Conservation (phyloP, 2,888 invertebrate species). For the Cheilosia pagana region DNA sequence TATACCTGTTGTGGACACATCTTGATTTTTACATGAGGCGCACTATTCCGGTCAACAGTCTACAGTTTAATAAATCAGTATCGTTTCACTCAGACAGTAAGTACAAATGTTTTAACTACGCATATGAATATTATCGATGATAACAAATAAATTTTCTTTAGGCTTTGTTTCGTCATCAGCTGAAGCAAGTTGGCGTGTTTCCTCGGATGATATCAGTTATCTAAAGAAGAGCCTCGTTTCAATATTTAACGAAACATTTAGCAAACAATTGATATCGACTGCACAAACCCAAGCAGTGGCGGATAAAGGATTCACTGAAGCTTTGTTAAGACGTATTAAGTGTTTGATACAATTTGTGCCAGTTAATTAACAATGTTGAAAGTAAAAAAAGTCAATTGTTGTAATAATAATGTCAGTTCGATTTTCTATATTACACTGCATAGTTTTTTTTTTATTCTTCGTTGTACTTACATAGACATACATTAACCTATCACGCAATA, state of each 20-base stretch:
- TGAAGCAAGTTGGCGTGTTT: constrained; percentile 85
- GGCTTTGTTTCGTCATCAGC: constrained; percentile 83
- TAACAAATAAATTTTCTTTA: constrained; percentile 75
- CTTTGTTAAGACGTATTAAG: constrained; percentile 91
- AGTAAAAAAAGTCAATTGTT: constrained; percentile 11
- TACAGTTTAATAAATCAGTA: constrained; percentile 77
- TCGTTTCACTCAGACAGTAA: constrained; percentile 58
- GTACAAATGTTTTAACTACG: not conserved
- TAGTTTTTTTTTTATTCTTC: not conserved
- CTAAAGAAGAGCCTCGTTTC: constrained; percentile 89
- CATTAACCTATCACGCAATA: no score
- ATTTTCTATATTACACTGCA: not conserved
- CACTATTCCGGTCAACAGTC: constrained; percentile 84
- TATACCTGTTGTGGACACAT: constrained; percentile 91
- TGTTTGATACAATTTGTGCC: constrained; percentile 91
- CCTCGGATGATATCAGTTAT: constrained; percentile 86
- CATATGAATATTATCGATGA: not conserved
- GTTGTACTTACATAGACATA: no score
- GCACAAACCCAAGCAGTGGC: constrained; percentile 87
- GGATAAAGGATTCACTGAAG: constrained; percentile 89
- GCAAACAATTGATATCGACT: constrained; percentile 88
- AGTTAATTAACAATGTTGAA: constrained; percentile 80
- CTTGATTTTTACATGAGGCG: constrained; percentile 88
- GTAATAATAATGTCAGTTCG: constrained; percentile 5
- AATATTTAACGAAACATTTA: constrained; percentile 91